A percentile compares a stretch with the other conserved stretches of the same genome.
Conservation (phyloP, 2,797 vertebrate genomes). For the Dipus sagitta region DNA sequence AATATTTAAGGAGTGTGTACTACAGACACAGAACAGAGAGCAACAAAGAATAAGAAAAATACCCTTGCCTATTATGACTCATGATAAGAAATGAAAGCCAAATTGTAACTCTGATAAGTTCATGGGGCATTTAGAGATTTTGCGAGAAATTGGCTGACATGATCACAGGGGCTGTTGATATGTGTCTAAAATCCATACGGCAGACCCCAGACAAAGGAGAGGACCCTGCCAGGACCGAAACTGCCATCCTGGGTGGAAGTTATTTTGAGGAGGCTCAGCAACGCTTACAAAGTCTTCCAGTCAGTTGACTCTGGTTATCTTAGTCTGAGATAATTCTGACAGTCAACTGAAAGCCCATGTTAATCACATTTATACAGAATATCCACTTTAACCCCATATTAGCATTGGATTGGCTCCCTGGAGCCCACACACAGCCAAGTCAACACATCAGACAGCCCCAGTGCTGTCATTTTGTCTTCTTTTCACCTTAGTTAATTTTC, state of each 20-base stretch:
- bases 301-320: background rate
- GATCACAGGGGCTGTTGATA: background rate
- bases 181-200: background rate
- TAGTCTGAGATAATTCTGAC: background rate
- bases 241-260: background rate
- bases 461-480: background rate
- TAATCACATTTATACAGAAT: background rate
- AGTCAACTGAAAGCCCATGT: background rate
- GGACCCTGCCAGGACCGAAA: accelerated
- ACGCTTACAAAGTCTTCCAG: background rate
- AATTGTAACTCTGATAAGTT: background rate
- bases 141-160: background rate
- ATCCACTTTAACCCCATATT: background rate
- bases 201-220: accelerated
- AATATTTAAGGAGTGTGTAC: background rate
- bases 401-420: background rate
- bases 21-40: background rate
- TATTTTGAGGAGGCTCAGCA: background rate
- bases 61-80: background rate
- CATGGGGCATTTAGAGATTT: background rate
- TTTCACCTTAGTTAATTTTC: background rate
- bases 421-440: background rate
- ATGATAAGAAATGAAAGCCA: background rate
- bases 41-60: background rate
- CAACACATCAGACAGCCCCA: background rate